Conservation (phyloP, 2,113 vertebrate genomes). For the Penelope pileata region DNA sequence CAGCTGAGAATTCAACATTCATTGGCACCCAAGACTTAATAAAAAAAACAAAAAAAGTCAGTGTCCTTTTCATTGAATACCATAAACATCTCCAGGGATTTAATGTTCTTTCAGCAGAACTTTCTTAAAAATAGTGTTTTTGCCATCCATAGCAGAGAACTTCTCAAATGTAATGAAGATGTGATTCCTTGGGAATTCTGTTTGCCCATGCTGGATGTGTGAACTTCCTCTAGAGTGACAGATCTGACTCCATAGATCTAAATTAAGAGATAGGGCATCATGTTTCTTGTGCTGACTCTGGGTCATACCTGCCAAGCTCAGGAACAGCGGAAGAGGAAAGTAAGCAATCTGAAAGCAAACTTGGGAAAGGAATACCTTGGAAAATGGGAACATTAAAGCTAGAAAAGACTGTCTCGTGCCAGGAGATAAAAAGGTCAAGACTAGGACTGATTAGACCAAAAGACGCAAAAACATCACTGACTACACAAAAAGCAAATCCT, state of each 20-base stretch:
- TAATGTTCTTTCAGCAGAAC: not conserved
- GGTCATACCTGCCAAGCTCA: conserved; percentile 11
- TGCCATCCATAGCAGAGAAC: not conserved
- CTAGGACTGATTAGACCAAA: not conserved
- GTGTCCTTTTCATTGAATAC: not conserved
- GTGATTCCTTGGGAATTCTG: not conserved
- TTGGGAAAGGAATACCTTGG: not conserved
- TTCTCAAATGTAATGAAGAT: not conserved
- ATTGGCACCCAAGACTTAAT: not conserved
- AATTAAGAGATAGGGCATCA: conserved; percentile 8
- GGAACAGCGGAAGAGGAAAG: not conserved
- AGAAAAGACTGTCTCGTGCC: not conserved
- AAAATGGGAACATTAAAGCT: not conserved
- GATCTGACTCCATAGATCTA: not conserved
- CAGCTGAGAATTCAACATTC: not conserved
- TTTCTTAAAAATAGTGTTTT: not conserved
- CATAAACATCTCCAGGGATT: not conserved
- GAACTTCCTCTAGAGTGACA: not conserved
- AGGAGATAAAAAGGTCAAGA: not conserved
- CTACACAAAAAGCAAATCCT: not conserved
- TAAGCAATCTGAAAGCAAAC: not conserved
- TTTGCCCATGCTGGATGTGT: not conserved
- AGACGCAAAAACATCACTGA: not conserved
- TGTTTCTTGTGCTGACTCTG: not conserved
- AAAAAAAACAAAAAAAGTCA: not conserved